phyloP scores from a whole-genome alignment of 1,140 invertebrate genomes.

The Drosophila nebulosa region DNA sequence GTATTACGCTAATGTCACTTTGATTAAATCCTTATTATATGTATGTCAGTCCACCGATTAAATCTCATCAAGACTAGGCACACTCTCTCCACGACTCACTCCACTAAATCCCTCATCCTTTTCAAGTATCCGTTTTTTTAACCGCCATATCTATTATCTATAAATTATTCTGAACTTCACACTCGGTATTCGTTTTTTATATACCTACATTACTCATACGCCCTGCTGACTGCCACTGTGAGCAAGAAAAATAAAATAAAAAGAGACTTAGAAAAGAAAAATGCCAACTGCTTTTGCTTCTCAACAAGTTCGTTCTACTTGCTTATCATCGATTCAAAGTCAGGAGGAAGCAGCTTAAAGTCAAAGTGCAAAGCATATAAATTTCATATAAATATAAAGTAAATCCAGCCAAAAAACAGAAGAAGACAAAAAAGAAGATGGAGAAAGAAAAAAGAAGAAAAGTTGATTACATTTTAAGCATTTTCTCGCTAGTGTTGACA shows the following conservation, averaged over 20 bases:
- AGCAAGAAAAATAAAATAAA: too few relatives aligned
- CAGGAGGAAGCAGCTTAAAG: not conserved
- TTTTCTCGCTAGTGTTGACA: slow-evolving; percentile 35
- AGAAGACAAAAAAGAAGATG: not conserved
- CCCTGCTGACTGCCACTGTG: slow-evolving; percentile 6
- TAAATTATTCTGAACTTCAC: not conserved
- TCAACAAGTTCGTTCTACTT: slow-evolving; percentile 42
- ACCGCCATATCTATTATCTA: not conserved
- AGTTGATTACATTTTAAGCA: slow-evolving; percentile 47
- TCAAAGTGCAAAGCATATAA: slow-evolving; percentile 26
- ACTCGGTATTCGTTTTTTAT: slow-evolving; percentile 31
- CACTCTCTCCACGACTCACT: too few relatives aligned
- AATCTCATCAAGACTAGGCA: too few relatives aligned
- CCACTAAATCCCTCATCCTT: too few relatives aligned
- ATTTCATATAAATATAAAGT: slow-evolving; percentile 29
- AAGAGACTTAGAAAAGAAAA: not conserved
- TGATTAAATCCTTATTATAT: too few relatives aligned
- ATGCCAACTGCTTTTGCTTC: slow-evolving; percentile 7
- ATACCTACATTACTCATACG: slow-evolving; percentile 52
- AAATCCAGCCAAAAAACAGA: slow-evolving; percentile 2
- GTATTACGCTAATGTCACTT: too few relatives aligned
- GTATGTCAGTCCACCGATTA: too few relatives aligned
- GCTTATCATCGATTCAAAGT: slow-evolving; percentile 34
- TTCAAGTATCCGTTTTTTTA: too few relatives aligned
- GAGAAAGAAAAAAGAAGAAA: slow-evolving; percentile 9